A percentile compares a stretch with the other conserved stretches of the same genome.
phyloP scores from a whole-genome alignment of 2,797 vertebrate species.

The Ceyx erithaca region DNA sequence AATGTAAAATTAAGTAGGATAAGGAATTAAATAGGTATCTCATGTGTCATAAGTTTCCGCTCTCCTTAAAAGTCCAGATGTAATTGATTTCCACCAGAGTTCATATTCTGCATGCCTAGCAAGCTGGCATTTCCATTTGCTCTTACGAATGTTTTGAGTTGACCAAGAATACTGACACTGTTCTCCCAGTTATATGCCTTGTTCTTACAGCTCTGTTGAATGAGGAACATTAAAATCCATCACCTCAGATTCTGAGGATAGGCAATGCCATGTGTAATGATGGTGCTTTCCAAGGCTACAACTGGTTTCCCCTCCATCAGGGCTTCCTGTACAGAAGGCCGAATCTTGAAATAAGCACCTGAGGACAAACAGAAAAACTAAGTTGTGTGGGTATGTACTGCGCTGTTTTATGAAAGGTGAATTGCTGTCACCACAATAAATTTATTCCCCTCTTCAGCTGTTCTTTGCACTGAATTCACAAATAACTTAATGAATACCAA shows the following conservation, averaged over 20 bases:
- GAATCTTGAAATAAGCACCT: conserved; percentile 84
- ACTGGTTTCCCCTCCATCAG: conserved; percentile 83
- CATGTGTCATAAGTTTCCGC: not conserved
- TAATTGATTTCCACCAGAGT: not conserved
- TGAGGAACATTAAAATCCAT: not conserved
- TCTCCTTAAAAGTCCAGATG: not conserved
- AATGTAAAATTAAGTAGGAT: not conserved
- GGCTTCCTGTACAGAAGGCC: conserved; percentile 83
- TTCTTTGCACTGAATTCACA: not conserved
- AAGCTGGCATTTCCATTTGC: not conserved
- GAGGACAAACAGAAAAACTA: conserved; percentile 10
- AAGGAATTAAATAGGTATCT: not conserved
- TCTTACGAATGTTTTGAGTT: not conserved
- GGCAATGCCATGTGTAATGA: conserved; percentile 93
- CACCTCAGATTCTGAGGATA: conserved; percentile 92
- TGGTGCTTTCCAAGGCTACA: conserved; percentile 91
- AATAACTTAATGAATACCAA: not conserved
- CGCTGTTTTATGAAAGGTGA: not conserved
- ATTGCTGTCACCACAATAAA: not conserved
- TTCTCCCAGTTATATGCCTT: not conserved
- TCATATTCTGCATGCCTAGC: not conserved
- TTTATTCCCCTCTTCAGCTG: not conserved
- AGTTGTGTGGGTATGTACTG: not conserved
- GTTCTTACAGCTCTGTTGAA: not conserved
- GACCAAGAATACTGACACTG: not conserved